A percentile compares a stretch with the other conserved stretches of the same genome.
Conservation (phyloP, 1,140 invertebrate species). For the Cyclargus thomasi region DNA sequence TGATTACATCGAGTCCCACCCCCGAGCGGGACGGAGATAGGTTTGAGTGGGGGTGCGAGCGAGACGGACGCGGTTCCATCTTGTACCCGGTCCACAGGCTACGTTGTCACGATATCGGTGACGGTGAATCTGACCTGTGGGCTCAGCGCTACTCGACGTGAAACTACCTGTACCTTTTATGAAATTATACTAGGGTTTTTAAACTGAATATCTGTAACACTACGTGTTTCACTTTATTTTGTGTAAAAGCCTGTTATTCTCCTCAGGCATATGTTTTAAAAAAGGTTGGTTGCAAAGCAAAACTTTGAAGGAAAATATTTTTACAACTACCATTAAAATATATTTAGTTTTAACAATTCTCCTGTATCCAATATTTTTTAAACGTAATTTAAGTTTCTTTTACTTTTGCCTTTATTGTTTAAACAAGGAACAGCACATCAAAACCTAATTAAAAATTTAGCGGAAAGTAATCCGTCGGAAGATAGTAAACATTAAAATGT, state of each 20-base stretch:
- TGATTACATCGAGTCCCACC: constrained; percentile 72
- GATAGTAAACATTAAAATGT: constrained; percentile 69
- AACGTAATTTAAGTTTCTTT: too few species aligned
- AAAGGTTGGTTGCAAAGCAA: too few species aligned
- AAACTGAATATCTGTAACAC: too few species aligned
- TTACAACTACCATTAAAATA: too few species aligned
- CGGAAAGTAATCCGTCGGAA: constrained; percentile 23
- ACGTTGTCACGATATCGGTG: constrained; percentile 66
- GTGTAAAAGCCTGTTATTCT: too few species aligned
- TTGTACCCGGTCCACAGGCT: constrained; percentile 72
- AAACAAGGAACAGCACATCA: not conserved
- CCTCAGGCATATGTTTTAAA: too few species aligned
- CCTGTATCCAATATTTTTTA: too few species aligned
- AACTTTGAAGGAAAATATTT: too few species aligned
- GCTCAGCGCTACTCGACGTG: constrained; percentile 3
- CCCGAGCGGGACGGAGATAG: constrained; percentile 50
- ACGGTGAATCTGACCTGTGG: constrained; percentile 31
- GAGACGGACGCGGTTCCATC: constrained; percentile 56
- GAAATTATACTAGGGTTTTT: not conserved
- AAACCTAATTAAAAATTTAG: not conserved
- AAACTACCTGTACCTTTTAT: constrained; percentile 13
- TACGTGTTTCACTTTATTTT: not conserved
- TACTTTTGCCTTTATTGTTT: too few species aligned
- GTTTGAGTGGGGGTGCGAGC: constrained; percentile 31
- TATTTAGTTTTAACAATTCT: too few species aligned